These are phyloP conservation scores for Anhinga rufa DNA, from an alignment of 2,113 vertebrate genomes.

Conservation along the genomic window DNA sequence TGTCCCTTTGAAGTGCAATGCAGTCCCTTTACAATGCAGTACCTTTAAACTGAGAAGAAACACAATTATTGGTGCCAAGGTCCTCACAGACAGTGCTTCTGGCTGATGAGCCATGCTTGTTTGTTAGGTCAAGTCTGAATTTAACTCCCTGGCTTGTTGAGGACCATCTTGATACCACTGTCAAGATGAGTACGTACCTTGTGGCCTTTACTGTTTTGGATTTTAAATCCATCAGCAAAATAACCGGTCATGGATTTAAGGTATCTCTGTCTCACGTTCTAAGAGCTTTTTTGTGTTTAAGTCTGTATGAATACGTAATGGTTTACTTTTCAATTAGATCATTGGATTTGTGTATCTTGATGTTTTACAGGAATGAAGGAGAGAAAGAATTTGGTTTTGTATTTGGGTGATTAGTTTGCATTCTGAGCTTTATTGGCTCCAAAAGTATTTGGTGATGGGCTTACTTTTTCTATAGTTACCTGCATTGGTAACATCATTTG, in stretches of 20 bases:
- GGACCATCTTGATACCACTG: conserved; percentile 85
- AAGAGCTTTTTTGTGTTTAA: not conserved
- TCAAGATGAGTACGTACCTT: conserved; percentile 92
- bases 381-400: not conserved
- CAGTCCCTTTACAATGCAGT: no score
- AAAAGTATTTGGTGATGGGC: not conserved
- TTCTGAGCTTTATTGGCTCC: not conserved
- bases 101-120: not conserved
- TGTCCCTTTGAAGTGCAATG: not conserved
- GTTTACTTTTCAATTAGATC: not conserved
- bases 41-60: not conserved
- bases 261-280: conserved; percentile 54
- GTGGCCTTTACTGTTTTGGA: conserved; percentile 91
- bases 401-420: not conserved
- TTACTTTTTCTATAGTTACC: not conserved
- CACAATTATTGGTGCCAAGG: not conserved
- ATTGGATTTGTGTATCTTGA: not conserved
- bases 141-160: conserved; percentile 78
- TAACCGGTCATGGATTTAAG: conserved; percentile 80
- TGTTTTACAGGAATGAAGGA: not conserved
- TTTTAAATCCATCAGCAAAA: conserved; percentile 86
- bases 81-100: not conserved
- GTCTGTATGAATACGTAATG: not conserved
- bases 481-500: not conserved
- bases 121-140: conserved; percentile 76